Evolutionary conservation across 30 jellyfish, hydroid and myxozoan genomes (phyloP), one percentile per base, ranked within the genome.

Genomic region (Turritopsis dohrnii): DNA sequence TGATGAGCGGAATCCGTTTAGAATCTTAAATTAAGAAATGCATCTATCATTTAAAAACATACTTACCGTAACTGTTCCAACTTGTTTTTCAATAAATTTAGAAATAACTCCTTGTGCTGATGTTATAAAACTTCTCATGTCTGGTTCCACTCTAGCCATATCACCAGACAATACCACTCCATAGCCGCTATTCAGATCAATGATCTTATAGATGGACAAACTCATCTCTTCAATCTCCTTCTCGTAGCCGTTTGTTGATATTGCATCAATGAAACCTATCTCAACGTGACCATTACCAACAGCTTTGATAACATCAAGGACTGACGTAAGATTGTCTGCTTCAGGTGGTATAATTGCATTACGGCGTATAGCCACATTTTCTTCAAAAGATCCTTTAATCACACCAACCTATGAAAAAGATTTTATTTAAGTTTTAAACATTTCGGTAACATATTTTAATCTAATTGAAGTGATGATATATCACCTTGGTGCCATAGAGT

Each of bases 211-310:
- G 16, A 74, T 74, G 28, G 5, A n/a, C 71, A 74, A 26, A 23
- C 60, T 27, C 41, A n/a, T 74, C 16, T 27, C 83, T 74, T 74
- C 83, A 7, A 74, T 27, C 8, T 24, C 54, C 7, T 26, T 29
- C 65, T 74, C 83, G 83, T 74, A 74, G 21, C 83, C 83, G 0
- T 24, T 28, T 0, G 83, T 29, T 21, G 65, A 74, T 16, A 29
- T 24, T n/a, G 83, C 83, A 74, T 74, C 83, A 74, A 74, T 30
- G 9, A 74, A 30, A n/a, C 83, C 83, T 8, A 74, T 74, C 60
- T 74, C 65, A 74, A 74, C 83, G 17, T 30, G 26, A 1, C 83
- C 60, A 30, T 29, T 74, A 0, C 27, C 52, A 13, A 74, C 83
- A 9, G 83, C 83, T 13, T 26, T 29, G 26, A 74, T 74, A 26